Evolutionary conservation across 2,797 vertebrate species (phyloP), one percentile per base, ranked within the genome.

Genomic region (Eulemur albifrons): DNA sequence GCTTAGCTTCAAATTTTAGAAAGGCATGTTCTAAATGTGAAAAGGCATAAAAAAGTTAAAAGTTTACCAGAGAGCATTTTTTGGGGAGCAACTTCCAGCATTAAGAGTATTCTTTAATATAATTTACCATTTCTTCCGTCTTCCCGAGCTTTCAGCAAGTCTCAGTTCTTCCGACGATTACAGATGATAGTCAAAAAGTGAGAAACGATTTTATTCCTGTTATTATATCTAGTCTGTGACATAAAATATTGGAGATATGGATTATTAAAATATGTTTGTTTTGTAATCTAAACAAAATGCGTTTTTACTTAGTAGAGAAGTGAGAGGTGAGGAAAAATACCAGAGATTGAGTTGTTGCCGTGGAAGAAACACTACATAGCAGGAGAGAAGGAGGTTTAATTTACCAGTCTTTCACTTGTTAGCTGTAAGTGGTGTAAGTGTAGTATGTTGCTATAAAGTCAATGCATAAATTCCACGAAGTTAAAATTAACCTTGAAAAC

Each of bases 401-500:
- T 40, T 73, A 21, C 25, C 2, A 0, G 67, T 81, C 40, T 65
- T 82, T 7, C 5, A 1, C 18, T 35, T 48, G 9, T n/a, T 18
- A 43, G 35, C 21, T 73, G 1, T 43, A 80, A 52, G n/a, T 20
- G 48, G 12, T 48, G 4, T 14, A n/a, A 69, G 6, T 14, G 9
- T 14, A 2, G 38, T 38, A 25, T 77, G 40, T 82, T 63, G 20
- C 43, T 54, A 18, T 69, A 23, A 81, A 97, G 48, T 72, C 25
- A 65, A n/a, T 27, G 52, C 27, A 32, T 75, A 75, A 80, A 65
- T 65, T 84, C 79, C 72, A 54, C 40, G 10, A 79, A 90, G 77
- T 97, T 97, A 96, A 95, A 83, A 85, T 97, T 96, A 93, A 96
- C 95, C 50, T 80, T 83, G 83, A 82, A 81, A 92, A 94, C 69